phyloP scores from a whole-genome alignment of 1,140 invertebrate species.

The Drosophila mauritiana region DNA sequence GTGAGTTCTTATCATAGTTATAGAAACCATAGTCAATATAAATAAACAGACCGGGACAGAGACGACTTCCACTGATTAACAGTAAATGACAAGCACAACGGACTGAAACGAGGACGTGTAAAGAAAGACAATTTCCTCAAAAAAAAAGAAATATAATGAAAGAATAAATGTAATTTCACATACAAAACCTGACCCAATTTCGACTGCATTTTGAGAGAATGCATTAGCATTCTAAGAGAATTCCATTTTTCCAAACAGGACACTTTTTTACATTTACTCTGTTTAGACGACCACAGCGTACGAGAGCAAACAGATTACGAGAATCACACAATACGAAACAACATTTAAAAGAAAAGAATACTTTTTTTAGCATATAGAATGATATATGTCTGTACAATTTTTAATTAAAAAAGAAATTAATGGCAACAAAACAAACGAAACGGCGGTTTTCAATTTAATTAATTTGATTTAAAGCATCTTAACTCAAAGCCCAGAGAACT shows the following conservation, averaged over 20 bases:
- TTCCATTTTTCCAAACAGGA: slow-evolving; percentile 61
- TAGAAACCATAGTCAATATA: slow-evolving; percentile 85
- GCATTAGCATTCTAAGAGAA: slow-evolving; percentile 48
- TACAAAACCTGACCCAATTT: slow-evolving; percentile 21
- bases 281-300: slow-evolving; percentile 42
- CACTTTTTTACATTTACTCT: slow-evolving; percentile 23
- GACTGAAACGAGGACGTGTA: slow-evolving; percentile 38
- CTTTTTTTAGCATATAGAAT: slow-evolving; percentile 78
- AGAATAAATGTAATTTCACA: neutral
- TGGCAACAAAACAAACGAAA: slow-evolving; percentile 80
- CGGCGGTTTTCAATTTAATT: slow-evolving; percentile 77
- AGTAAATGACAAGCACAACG: slow-evolving; percentile 20
- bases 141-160: slow-evolving; percentile 16
- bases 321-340: slow-evolving; percentile 20
- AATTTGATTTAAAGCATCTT: slow-evolving; percentile 35
- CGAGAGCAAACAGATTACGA: slow-evolving; percentile 33
- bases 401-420: slow-evolving; percentile 81
- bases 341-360: slow-evolving; percentile 33
- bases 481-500: slow-evolving; percentile 10
- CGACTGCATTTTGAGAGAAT: slow-evolving; percentile 32
- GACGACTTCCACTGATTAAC: slow-evolving; percentile 27
- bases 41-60: slow-evolving; percentile 58
- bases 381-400: slow-evolving; percentile 82
- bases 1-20: slow-evolving; percentile 85
- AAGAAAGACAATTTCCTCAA: slow-evolving; percentile 40